Percentiles rank a stretch among this genome's conserved stretches.
Conservation (phyloP, 2,113 vertebrate genomes). For the Apeltes quadracus region DNA sequence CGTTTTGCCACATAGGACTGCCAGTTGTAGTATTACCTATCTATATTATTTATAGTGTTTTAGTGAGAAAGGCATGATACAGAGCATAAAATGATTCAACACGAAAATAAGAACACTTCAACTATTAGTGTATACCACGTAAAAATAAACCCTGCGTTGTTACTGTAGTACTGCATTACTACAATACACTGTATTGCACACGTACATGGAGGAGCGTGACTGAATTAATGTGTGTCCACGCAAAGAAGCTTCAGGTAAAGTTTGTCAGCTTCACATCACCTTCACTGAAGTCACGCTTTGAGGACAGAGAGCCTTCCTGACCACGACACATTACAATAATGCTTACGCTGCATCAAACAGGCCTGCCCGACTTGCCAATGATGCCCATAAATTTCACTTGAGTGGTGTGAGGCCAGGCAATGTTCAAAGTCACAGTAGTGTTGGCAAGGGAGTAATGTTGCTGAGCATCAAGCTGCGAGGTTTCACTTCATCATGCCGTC, state of each 20-base stretch:
- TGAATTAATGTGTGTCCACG: neutral
- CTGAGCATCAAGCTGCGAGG: constrained; percentile 12
- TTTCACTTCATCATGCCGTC: constrained; percentile 16
- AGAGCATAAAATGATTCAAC: neutral
- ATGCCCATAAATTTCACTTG: constrained; percentile 60
- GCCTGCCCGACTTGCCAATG: constrained; percentile 49
- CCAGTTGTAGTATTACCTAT: constrained; percentile 12
- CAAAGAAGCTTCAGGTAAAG: constrained; percentile 19
- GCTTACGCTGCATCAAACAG: constrained; percentile 70
- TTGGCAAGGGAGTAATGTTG: constrained; percentile 28
- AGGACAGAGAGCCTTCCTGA: constrained; percentile 54
- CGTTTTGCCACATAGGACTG: neutral
- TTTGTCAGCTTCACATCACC: constrained; percentile 44
- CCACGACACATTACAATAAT: constrained; percentile 67
- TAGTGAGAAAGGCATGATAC: neutral
- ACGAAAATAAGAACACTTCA: neutral
- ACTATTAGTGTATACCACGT: neutral
- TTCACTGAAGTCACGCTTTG: constrained; percentile 40
- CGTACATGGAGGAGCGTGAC: neutral
- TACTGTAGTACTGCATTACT: neutral
- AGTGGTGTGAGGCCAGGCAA: constrained; percentile 24
- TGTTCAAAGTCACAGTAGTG: constrained; percentile 55
- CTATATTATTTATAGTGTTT: too few species aligned
- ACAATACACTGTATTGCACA: neutral
- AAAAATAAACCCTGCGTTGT: neutral